phyloP scores from a whole-genome alignment of 2,797 vertebrate species.

The Taeniopygia guttata region DNA sequence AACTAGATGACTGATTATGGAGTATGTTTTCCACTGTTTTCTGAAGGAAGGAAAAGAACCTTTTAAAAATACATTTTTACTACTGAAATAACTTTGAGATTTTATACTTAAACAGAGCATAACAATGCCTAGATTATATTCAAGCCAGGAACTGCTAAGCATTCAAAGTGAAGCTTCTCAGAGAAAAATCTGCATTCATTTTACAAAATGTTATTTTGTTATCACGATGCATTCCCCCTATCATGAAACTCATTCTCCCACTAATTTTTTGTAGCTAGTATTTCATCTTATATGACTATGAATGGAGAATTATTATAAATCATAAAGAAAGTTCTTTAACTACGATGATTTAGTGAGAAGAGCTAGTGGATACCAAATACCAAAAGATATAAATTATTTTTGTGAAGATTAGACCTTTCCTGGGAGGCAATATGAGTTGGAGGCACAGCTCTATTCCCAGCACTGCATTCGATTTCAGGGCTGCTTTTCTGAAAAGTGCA shows the following conservation, averaged over 20 bases:
- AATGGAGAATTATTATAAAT: not conserved
- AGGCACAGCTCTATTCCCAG: not conserved
- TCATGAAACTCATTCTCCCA: not conserved
- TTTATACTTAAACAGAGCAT: not conserved
- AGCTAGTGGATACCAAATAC: not conserved
- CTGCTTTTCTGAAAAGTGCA: not conserved
- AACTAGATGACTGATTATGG: not conserved
- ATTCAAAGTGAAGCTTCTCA: not conserved
- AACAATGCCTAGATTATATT: not conserved
- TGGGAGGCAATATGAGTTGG: not conserved
- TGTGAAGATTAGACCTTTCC: not conserved
- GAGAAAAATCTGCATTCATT: not conserved
- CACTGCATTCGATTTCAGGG: not conserved
- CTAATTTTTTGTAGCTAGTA: not conserved
- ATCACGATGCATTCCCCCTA: not conserved
- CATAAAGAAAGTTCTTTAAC: not conserved
- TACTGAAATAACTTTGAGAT: not conserved
- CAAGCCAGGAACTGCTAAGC: not conserved
- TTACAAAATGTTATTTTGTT: not conserved
- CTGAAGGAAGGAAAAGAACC: not conserved
- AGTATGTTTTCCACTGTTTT: not conserved
- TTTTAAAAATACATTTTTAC: not conserved
- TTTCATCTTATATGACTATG: not conserved
- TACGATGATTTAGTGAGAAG: not conserved
- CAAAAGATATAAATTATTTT: not conserved